Conservation (phyloP, 2,888 invertebrate species). For the Ophonus ardosiacus region DNA sequence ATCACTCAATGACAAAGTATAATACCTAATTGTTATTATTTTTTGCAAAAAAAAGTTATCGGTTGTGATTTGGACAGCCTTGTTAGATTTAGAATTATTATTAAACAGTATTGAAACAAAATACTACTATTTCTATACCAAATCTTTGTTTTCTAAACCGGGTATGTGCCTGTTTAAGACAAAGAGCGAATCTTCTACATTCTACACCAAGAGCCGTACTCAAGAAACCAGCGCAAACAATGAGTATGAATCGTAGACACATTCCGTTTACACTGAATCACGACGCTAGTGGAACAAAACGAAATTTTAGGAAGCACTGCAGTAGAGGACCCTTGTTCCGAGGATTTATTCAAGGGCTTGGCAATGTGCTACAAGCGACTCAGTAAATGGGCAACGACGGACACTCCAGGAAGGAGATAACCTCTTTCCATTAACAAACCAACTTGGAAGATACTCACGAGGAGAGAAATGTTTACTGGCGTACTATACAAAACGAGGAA, state of each 20-base stretch:
- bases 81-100: too few relatives aligned
- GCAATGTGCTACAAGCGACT: constrained; percentile 14
- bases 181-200: not conserved
- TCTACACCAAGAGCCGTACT: not conserved
- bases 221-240: constrained; percentile 21
- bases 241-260: constrained; percentile 33
- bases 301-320: constrained; percentile 49
- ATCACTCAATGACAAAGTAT: too few relatives aligned
- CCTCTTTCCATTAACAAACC: not conserved
- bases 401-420: not conserved
- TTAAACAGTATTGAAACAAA: not conserved
- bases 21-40: too few relatives aligned
- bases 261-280: constrained; percentile 36
- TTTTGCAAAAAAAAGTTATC: too few relatives aligned
- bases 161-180: not conserved
- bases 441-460: not conserved
- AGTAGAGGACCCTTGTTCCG: constrained; percentile 9
- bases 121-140: not conserved
- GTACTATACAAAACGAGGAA: too few relatives aligned
- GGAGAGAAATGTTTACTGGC: not conserved
- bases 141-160: not conserved
- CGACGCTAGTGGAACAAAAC: constrained; percentile 22
- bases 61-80: too few relatives aligned
- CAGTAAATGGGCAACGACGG: not conserved
- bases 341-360: constrained; percentile 46